Base-by-base conservation (phyloP, 2,113 vertebrate species). In the Sylvietta virens region DNA sequence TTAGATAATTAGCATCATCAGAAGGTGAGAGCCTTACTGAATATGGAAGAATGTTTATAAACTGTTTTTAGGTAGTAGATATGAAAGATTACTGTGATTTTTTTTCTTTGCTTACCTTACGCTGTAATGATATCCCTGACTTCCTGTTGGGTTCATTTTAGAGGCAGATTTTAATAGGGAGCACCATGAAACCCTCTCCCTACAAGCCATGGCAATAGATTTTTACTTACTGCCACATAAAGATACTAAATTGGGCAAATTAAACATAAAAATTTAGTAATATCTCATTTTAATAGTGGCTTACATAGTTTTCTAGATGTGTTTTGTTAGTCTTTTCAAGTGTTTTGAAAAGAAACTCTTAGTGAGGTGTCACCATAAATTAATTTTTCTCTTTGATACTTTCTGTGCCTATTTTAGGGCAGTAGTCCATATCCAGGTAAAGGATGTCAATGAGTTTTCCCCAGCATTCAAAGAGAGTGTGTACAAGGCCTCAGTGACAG, bases 391-490 rank as follows among this genome's bases (percentile, higher is more conserved):
- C 47, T 83, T 71, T 51, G 54, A 42, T 69, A 24, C 67, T 44
- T 84, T 60, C 5, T 56, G 24, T 86, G 31, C n/a, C 17, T 81
- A 2, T 61, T 96, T 77, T 96, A 99, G 99, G 98, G 99, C 99
- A 4, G 98, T 99, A 95, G 99, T 99, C 69, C 99, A 99, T 76
- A 99, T 99, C 90, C 99, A 99, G 95, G 99, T 99, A 54, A 99
- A 99, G 45, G 99, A 99, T 40, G 98, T 99, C 73, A 99, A 99
- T 56, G 99, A 99, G 96, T 99, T 99, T 93, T 98, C 99, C 26
- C 99, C 99, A 2, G 95, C 98, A 77, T 99, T 99, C 96, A 99
- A 99, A 89, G 98, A 99, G 97, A 97, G 98, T 0, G 77, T 98
- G 80, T 99, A 99, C 95, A 98, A 96, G 67, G 98, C 98, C 6